phyloP scores from a whole-genome alignment of 2,888 invertebrate species.

The Heliothis peltigera region DNA sequence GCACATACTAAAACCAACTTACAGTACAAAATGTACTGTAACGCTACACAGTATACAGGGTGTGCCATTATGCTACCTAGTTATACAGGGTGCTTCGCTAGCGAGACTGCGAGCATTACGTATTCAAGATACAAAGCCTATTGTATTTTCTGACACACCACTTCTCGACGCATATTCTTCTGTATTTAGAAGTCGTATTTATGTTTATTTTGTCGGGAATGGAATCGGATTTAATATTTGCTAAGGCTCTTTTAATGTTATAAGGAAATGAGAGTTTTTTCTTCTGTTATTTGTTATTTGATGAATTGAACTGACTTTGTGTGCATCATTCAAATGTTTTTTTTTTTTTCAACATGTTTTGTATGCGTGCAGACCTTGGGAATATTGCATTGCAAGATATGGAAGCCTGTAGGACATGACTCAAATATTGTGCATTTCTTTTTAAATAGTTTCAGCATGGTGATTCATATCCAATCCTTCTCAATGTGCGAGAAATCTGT shows the following conservation, averaged over 20 bases:
- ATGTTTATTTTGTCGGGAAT: constrained; percentile 12
- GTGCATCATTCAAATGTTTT: too few relatives aligned
- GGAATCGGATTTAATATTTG: constrained; percentile 1
- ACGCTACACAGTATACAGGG: constrained; percentile 18
- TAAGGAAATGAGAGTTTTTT: too few relatives aligned
- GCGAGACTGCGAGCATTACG: constrained; percentile 44
- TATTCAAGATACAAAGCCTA: constrained; percentile 54
- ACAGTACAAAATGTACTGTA: constrained; percentile 19
- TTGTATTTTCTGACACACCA: constrained; percentile 51
- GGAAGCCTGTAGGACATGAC: too few relatives aligned
- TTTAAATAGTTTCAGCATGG: too few relatives aligned
- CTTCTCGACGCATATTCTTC: constrained; percentile 41
- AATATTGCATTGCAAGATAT: too few relatives aligned
- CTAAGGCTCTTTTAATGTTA: neutral
- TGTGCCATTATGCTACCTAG: constrained; percentile 20
- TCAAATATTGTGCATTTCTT: too few relatives aligned
- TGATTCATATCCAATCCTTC: too few relatives aligned
- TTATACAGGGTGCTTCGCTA: constrained; percentile 32
- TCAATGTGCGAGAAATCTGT: too few relatives aligned
- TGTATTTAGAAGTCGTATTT: constrained; percentile 26
- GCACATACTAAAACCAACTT: constrained; percentile 8
- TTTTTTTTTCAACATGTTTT: too few relatives aligned
- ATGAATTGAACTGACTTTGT: too few relatives aligned
- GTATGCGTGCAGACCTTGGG: too few relatives aligned
- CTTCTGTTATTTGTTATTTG: too few relatives aligned